Evolutionary conservation across 2,888 invertebrate species (phyloP), one percentile per base, ranked within the genome.

Genomic region (Eueremaeus valkanovi): DNA sequence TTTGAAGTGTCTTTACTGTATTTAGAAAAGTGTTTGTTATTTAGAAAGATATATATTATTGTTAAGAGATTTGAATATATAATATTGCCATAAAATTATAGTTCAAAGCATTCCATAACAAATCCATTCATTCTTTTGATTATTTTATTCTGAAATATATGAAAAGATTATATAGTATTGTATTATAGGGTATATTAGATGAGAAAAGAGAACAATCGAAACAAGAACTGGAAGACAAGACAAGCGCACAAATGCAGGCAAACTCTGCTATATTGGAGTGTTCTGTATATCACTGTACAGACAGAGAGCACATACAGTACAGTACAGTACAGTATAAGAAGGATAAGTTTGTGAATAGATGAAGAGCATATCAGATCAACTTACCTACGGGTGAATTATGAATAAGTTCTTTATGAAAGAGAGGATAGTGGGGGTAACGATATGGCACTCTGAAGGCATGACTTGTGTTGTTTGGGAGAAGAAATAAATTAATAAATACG

Each of bases 401-500:
- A 27, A 75, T 49, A 29, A 75, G 72, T 42, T 75, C 75, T 72
- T 75, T 75, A 45, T 75, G 75, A 51, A 75, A 75, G 27, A 75
- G 51, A 42, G 75, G 75, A 29, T 75, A 75, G 31, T 75, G 75
- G 13, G 75, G 75, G 55, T 75, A 75, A 61, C 75, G 75, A 55
- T 75, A 75, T 72, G 75, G 75, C 75, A 75, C 75, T 45, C 75
- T 72, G n/a, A 75, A 63, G 33, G 72, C 70, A 42, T 72, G 49
- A 72, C 72, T 75, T n/a, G 45, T n/a, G 33, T n/a, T n/a, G n/a
- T 72, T 72, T 75, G 72, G 75, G 24, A 75, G 1, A 9, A 36
- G 33, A 29, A 72, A 72, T 45, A 75, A 55, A 42, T 61, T 63
- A 72, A 75, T 73, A 36, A 73, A 73, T 73, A 49, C 11, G 3